Evolutionary conservation across 2,113 vertebrate species (phyloP).

Genomic region (Sander vitreus): DNA sequence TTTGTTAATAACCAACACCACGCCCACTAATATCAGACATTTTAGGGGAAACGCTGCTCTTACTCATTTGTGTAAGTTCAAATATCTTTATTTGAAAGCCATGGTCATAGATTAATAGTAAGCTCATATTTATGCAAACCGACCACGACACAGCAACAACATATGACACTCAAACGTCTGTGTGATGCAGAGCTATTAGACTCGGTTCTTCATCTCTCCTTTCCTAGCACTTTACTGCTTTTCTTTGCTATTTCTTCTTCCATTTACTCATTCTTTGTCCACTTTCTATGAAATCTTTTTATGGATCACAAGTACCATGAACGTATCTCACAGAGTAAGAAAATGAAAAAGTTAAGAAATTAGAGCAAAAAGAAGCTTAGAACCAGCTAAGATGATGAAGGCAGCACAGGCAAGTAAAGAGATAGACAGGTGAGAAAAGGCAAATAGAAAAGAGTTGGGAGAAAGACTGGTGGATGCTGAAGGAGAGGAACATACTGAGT

Average conservation of each 20-base stretch:
- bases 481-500: conserved; percentile 5
- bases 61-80: background rate
- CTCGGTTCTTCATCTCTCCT: background rate
- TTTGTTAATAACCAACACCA: background rate
- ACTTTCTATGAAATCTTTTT: background rate
- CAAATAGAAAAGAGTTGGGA: background rate
- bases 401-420: background rate
- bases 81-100: background rate
- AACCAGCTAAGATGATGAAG: background rate
- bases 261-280: background rate
- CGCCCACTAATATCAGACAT: conserved; percentile 6
- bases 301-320: background rate
- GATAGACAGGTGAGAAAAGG: background rate
- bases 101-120: background rate
- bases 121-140: conserved; percentile 8
- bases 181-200: background rate
- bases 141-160: background rate
- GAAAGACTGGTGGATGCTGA: conserved; percentile 12
- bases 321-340: background rate
- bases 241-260: background rate
- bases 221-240: background rate
- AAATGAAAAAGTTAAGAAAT: background rate
- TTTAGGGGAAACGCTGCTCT: background rate
- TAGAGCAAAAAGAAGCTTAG: background rate
- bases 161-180: background rate